These are phyloP conservation scores for Egretta garzetta DNA, from an alignment of 2,113 vertebrate species.

Conservation along the genomic window DNA sequence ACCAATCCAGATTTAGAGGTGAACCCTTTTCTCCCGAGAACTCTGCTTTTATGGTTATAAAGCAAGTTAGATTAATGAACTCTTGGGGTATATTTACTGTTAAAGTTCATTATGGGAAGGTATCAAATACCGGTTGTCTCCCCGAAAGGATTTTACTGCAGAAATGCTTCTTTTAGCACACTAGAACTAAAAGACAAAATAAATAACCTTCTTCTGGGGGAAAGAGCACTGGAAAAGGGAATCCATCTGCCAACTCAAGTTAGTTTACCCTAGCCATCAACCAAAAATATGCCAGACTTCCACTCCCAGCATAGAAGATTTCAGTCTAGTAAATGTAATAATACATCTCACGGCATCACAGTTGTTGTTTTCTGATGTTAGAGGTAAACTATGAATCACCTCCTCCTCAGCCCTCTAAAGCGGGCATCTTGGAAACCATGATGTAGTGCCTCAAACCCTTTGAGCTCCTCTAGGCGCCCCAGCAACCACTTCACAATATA, in stretches of 20 bases:
- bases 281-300: neutral
- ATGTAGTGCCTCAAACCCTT: neutral
- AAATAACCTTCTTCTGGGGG: neutral
- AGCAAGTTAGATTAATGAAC: slow-evolving; percentile 61
- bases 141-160: slow-evolving; percentile 37
- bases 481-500: neutral
- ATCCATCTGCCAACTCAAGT: neutral
- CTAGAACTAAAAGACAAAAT: neutral
- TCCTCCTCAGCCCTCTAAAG: neutral
- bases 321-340: neutral
- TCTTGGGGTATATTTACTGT: slow-evolving; percentile 43
- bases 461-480: neutral
- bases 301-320: neutral
- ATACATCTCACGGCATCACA: neutral
- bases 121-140: slow-evolving; percentile 34
- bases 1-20: slow-evolving; percentile 37
- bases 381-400: neutral
- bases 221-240: neutral
- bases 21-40: slow-evolving; percentile 34
- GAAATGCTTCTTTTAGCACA: neutral
- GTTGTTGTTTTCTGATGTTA: neutral
- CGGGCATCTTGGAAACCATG: neutral
- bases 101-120: slow-evolving; percentile 54
- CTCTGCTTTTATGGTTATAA: slow-evolving; percentile 24
- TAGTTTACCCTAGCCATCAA: neutral